phyloP scores from a whole-genome alignment of 2,113 vertebrate genomes.

The Aegotheles bennettii region DNA sequence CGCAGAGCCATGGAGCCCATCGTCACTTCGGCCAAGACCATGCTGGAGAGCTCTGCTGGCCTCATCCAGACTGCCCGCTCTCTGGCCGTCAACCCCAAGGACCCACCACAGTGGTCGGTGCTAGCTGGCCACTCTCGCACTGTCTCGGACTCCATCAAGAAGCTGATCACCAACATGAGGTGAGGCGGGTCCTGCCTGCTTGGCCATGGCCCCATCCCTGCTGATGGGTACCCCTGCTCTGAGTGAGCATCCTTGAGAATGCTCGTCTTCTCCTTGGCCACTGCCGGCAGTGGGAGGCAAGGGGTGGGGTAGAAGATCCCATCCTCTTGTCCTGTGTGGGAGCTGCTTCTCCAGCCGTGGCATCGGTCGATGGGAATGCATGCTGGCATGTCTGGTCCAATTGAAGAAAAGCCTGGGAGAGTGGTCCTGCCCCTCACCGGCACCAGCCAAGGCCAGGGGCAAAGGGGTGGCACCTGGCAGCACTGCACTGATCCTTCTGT shows the following conservation, averaged over 20 bases:
- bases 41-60: conserved; percentile 90
- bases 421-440: fast-evolving
- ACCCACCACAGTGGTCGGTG: conserved; percentile 90
- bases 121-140: conserved; percentile 93
- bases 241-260: neutral
- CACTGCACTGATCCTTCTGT: neutral
- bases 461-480: fast-evolving
- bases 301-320: neutral
- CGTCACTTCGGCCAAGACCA: conserved; percentile 82
- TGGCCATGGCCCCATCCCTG: neutral
- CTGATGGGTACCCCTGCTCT: neutral
- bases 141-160: conserved; percentile 95
- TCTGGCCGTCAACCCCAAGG: conserved; percentile 91
- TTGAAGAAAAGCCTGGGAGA: fast-evolving
- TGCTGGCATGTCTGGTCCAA: fast-evolving
- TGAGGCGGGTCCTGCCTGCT: neutral
- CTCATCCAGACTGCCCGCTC: conserved; percentile 91
- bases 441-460: fast-evolving
- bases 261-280: neutral
- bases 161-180: conserved; percentile 95
- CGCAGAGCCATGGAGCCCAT: conserved; percentile 91
- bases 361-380: neutral
- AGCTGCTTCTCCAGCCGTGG: neutral
- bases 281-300: fast-evolving
- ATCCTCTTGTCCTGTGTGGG: neutral